Evolutionary conservation across 2,888 invertebrate genomes (phyloP).

Genomic region (Acanthosepion pharaonis): DNA sequence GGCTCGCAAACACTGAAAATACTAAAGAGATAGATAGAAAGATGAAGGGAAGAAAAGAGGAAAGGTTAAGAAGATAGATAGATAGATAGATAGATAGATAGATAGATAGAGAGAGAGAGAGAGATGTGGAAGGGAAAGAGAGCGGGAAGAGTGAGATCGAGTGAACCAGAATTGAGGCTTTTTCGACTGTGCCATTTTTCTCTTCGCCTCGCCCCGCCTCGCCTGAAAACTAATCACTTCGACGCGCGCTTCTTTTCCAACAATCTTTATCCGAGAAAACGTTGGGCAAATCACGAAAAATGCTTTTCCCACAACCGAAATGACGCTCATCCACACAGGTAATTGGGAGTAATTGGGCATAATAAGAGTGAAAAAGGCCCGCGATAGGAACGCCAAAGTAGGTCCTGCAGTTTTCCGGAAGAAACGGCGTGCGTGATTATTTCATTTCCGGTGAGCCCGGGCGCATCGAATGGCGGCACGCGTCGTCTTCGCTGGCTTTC

Average conservation of each 20-base stretch:
- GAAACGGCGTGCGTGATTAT: conserved; percentile 43
- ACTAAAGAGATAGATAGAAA: background rate
- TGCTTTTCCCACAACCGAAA: conserved; percentile 36
- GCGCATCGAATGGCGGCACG: conserved; percentile 24
- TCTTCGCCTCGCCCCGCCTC: background rate
- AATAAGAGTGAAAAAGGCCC: conserved; percentile 44
- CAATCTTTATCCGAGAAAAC: conserved; percentile 11
- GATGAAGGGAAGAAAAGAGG: accelerated
- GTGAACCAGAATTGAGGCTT: background rate
- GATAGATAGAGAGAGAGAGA: no score
- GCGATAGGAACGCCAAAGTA: conserved; percentile 41
- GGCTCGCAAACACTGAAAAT: no score
- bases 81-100: no score
- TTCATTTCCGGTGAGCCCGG: conserved; percentile 44
- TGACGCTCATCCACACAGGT: conserved; percentile 44
- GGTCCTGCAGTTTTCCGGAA: conserved; percentile 46
- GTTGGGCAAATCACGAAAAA: conserved; percentile 33
- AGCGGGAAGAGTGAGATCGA: background rate
- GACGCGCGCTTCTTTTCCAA: conserved; percentile 18
- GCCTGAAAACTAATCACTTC: conserved; percentile 33
- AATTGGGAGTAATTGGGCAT: conserved; percentile 44
- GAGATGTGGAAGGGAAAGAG: background rate
- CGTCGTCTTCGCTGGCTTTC: conserved; percentile 44
- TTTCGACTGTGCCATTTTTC: background rate
- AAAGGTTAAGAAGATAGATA: background rate